Percentiles rank a stretch among this genome's conserved stretches.
Conservation (phyloP, 2,888 invertebrate species). For the Ommatoiulus sabulosus region DNA sequence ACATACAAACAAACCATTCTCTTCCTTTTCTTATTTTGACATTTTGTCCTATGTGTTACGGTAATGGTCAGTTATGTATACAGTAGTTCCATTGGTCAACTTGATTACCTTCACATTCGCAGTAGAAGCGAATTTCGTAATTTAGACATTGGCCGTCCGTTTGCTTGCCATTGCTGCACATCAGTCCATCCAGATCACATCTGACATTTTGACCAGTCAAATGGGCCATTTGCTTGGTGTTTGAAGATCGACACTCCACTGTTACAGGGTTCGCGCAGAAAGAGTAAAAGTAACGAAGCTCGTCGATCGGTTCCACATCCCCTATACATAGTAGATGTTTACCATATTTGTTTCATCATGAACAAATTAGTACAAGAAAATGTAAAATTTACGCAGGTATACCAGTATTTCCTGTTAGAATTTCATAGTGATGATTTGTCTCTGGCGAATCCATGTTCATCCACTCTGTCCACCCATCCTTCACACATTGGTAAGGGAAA, state of each 20-base stretch:
- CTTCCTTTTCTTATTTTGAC: no score
- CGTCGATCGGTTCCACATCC: slow-evolving; percentile 61
- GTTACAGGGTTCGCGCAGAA: slow-evolving; percentile 62
- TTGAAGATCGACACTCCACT: slow-evolving; percentile 65
- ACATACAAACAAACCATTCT: no score
- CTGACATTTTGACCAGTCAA: slow-evolving; percentile 63
- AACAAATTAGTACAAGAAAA: background rate
- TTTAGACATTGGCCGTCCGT: slow-evolving; percentile 62
- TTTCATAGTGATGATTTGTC: slow-evolving; percentile 56
- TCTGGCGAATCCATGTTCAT: slow-evolving; percentile 64
- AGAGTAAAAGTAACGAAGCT: slow-evolving; percentile 62
- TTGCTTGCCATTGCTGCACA: slow-evolving; percentile 62
- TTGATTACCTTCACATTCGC: slow-evolving; percentile 61
- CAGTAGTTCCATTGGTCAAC: no score
- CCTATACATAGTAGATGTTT: slow-evolving; percentile 57
- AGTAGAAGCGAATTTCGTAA: slow-evolving; percentile 64
- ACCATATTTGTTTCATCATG: background rate
- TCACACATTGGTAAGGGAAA: slow-evolving; percentile 59
- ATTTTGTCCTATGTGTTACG: no score
- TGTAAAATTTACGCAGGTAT: no score
- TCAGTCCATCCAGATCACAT: slow-evolving; percentile 60
- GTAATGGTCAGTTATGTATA: no score
- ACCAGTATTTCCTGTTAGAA: slow-evolving; percentile 1
- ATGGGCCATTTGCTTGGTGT: slow-evolving; percentile 62
- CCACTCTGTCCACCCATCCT: slow-evolving; percentile 64